Conservation (phyloP, 2,888 invertebrate genomes). For the Eristalis intricaria region DNA sequence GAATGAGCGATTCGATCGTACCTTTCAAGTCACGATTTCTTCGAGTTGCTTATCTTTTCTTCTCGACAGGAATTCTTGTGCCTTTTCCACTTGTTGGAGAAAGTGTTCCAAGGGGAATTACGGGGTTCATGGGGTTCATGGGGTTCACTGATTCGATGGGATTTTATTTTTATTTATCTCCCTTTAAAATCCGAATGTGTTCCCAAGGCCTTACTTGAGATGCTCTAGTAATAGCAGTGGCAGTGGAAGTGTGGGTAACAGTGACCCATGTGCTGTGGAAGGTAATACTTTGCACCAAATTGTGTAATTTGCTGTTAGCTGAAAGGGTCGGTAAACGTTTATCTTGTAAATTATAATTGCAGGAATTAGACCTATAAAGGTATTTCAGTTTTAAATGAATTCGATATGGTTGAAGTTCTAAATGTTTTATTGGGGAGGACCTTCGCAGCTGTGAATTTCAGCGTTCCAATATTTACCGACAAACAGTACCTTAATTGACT, state of each 20-base stretch:
- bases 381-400: too few relatives aligned
- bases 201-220: neutral
- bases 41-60: neutral
- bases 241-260: neutral
- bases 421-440: too few relatives aligned
- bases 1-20: constrained; percentile 7
- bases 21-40: constrained; percentile 2
- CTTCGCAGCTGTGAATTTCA: too few relatives aligned
- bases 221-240: neutral
- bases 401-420: too few relatives aligned
- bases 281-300: neutral
- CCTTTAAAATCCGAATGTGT: neutral
- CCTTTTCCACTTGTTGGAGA: neutral
- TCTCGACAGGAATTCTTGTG: neutral
- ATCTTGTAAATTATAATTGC: neutral
- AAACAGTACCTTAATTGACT: too few relatives aligned
- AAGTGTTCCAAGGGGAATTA: neutral
- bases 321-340: neutral
- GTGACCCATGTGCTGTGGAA: neutral
- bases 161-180: neutral
- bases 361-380: too few relatives aligned
- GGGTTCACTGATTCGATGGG: neutral
- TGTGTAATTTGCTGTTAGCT: neutral
- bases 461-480: too few relatives aligned
- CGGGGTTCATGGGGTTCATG: neutral